Evolutionary conservation across 2,888 invertebrate species (phyloP).

Genomic region (Hirtodrosophila alboralis): DNA sequence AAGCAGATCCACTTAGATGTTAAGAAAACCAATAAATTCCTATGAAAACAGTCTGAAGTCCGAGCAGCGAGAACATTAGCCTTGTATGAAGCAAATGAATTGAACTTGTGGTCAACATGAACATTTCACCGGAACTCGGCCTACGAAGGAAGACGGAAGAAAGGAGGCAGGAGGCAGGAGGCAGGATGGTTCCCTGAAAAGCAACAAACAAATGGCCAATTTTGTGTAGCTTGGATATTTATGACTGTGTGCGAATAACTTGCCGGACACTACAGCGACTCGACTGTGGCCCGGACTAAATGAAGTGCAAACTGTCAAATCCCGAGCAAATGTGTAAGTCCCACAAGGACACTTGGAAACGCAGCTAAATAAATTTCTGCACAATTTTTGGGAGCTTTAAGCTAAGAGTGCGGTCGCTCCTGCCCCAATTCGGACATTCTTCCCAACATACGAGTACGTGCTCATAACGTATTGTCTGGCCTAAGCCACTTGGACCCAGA

Average conservation of each 20-base stretch:
- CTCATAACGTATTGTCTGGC: constrained; percentile 47
- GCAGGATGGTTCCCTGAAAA: constrained; percentile 2
- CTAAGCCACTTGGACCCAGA: constrained; percentile 33
- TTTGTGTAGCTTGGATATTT: constrained; percentile 38
- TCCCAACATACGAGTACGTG: constrained; percentile 18
- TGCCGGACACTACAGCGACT: constrained; percentile 12
- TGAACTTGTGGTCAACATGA: constrained; percentile 55
- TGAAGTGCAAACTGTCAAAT: constrained; percentile 65
- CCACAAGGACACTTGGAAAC: constrained; percentile 61
- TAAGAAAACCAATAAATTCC: constrained; percentile 63
- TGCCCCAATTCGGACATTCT: constrained; percentile 10
- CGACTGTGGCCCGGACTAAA: constrained; percentile 34
- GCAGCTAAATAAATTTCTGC: constrained; percentile 59
- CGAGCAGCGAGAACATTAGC: constrained; percentile 20
- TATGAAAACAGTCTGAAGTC: constrained; percentile 33
- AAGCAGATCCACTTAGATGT: constrained; percentile 64
- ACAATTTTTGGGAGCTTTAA: constrained; percentile 59
- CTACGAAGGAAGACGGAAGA: constrained; percentile 3
- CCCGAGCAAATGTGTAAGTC: constrained; percentile 46
- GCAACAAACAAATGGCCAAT: constrained; percentile 34
- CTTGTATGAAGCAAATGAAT: constrained; percentile 45
- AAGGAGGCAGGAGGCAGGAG: too few species aligned
- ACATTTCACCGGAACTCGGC: constrained; percentile 33
- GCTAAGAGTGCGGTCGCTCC: constrained; percentile 16
- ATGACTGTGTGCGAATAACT: constrained; percentile 23